phyloP scores from a whole-genome alignment of 2,113 vertebrate species.

The Myodes glareolus region DNA sequence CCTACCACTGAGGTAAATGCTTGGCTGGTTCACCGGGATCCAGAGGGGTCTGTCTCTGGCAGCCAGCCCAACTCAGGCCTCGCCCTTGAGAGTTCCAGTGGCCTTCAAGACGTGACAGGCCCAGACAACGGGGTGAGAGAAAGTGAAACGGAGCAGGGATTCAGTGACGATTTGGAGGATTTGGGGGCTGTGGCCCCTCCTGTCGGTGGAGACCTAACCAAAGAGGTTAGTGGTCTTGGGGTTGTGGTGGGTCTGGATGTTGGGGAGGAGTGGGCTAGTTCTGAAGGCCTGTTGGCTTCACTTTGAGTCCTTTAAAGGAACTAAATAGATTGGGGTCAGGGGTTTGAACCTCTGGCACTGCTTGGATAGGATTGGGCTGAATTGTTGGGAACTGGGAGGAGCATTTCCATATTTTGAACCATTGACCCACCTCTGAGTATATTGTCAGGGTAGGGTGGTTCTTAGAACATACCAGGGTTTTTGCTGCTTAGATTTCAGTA shows the following conservation, averaged over 20 bases:
- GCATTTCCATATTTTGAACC: constrained; percentile 71
- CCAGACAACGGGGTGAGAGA: constrained; percentile 92
- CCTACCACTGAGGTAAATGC: constrained; percentile 95
- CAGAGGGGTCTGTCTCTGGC: constrained; percentile 93
- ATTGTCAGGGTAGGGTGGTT: constrained; percentile 75
- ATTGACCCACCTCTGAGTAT: constrained; percentile 66
- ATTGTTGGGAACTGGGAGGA: not conserved
- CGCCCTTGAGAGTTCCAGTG: constrained; percentile 90
- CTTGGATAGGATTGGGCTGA: constrained; percentile 10
- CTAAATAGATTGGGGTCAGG: not conserved
- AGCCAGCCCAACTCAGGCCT: constrained; percentile 90
- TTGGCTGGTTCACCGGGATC: constrained; percentile 97
- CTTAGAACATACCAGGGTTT: constrained; percentile 67
- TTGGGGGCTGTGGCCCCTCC: constrained; percentile 95
- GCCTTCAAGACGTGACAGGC: constrained; percentile 91
- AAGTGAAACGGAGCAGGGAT: constrained; percentile 91
- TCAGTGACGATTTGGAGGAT: constrained; percentile 91
- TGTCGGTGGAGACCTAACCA: constrained; percentile 92
- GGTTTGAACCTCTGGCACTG: not conserved
- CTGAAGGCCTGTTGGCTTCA: not conserved
- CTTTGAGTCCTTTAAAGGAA: not conserved
- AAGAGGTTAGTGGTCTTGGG: constrained; percentile 91
- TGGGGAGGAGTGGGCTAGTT: not conserved
- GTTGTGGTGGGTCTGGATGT: not conserved
- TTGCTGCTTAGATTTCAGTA: constrained; percentile 72